These are phyloP conservation scores for Drosophila prolongata DNA, from an alignment of 2,888 invertebrate species.

Conservation along the genomic window DNA sequence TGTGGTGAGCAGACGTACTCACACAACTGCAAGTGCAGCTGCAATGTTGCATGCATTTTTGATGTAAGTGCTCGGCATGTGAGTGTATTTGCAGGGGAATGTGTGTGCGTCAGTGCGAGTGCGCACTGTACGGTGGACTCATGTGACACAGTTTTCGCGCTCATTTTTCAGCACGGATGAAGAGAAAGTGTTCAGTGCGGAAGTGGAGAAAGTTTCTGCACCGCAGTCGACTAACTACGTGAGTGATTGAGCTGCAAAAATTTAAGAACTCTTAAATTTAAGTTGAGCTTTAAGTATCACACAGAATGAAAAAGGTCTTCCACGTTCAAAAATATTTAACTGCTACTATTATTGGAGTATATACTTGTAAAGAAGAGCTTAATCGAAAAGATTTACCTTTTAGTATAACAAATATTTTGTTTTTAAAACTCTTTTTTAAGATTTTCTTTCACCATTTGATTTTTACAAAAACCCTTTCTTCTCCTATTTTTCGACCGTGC, in stretches of 20 bases:
- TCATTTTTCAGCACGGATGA: conserved; percentile 58
- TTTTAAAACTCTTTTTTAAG: too few relatives aligned
- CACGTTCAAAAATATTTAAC: background rate
- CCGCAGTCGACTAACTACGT: conserved; percentile 29
- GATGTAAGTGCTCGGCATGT: conserved; percentile 35
- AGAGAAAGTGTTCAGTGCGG: conserved; percentile 43
- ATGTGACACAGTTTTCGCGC: conserved; percentile 64
- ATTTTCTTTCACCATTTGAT: too few relatives aligned
- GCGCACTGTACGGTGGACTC: conserved; percentile 28
- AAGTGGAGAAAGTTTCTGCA: conserved; percentile 54
- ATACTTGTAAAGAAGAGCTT: too few relatives aligned
- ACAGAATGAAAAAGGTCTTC: background rate
- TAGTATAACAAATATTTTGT: too few relatives aligned
- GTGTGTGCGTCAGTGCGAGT: conserved; percentile 5
- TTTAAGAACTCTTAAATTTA: conserved; percentile 44
- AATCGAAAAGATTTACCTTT: too few relatives aligned
- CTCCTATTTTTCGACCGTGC: too few relatives aligned
- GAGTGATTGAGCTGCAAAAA: conserved; percentile 16
- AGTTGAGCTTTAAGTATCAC: conserved; percentile 27
- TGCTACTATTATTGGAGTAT: background rate
- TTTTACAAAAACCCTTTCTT: too few relatives aligned
- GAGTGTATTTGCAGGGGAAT: background rate
- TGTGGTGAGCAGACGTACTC: conserved; percentile 45
- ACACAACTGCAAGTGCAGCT: conserved; percentile 24
- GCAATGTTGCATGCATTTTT: conserved; percentile 44